These are phyloP conservation scores for Corynorhinus townsendii DNA, from an alignment of 2,113 vertebrate species.

Conservation along the genomic window DNA sequence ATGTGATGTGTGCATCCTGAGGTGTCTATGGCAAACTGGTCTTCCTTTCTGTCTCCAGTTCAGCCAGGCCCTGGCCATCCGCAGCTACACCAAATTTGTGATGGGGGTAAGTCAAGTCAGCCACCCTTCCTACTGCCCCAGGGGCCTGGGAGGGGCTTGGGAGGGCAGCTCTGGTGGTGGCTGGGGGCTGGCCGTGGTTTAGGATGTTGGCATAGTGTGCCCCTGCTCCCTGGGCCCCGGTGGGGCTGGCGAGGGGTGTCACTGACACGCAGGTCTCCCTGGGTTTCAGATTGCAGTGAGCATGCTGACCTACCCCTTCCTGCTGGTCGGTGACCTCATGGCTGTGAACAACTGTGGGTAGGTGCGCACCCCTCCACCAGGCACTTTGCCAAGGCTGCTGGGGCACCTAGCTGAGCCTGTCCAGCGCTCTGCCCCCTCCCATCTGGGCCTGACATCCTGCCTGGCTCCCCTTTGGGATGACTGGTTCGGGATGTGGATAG, in stretches of 20 bases:
- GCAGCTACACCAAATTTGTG: conserved; percentile 92
- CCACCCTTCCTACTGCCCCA: background rate
- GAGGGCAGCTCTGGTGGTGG: background rate
- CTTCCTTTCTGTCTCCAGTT: conserved; percentile 81
- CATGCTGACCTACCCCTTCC: conserved; percentile 90
- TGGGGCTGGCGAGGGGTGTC: rapidly evolving
- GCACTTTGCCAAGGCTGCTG: background rate
- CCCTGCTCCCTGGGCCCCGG: rapidly evolving
- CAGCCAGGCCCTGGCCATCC: conserved; percentile 88
- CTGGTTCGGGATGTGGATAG: background rate
- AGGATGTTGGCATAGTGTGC: background rate
- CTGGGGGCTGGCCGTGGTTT: background rate
- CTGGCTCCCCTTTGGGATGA: background rate
- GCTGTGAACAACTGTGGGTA: conserved; percentile 94
- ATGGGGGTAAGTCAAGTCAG: conserved; percentile 85
- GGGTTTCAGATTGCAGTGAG: conserved; percentile 88
- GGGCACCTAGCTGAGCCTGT: background rate
- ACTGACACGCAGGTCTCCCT: background rate
- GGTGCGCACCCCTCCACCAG: conserved; percentile 56
- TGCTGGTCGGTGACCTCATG: conserved; percentile 92
- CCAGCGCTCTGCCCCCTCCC: background rate
- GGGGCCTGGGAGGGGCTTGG: background rate
- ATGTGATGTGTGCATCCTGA: background rate
- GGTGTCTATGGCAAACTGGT: background rate
- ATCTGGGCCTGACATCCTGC: rapidly evolving